These are phyloP conservation scores for Stichodactyla helianthus DNA, from an alignment of 64 coral and sea anemone genomes.

Conservation along the genomic window DNA sequence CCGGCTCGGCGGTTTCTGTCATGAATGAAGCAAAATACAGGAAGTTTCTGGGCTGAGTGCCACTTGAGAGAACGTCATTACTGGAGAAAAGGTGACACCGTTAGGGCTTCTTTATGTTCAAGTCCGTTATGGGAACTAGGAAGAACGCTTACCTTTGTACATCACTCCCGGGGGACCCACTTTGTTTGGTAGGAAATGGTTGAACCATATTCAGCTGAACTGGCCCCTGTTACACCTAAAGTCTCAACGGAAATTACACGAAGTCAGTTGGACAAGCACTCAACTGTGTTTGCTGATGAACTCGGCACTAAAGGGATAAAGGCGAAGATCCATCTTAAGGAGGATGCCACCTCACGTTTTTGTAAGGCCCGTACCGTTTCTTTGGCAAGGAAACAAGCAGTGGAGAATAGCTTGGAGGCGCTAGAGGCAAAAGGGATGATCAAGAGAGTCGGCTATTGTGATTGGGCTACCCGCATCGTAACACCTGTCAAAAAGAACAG, in stretches of 20 bases:
- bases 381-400: slow-evolving; percentile 10
- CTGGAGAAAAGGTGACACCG: slow-evolving; percentile 21
- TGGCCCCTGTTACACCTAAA: slow-evolving; percentile 8
- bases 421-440: slow-evolving; percentile 19
- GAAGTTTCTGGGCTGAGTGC: not conserved
- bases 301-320: slow-evolving; percentile 21
- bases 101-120: not conserved
- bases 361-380: slow-evolving; percentile 23
- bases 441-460: slow-evolving; percentile 9
- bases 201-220: too few relatives aligned
- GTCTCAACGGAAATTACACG: not conserved
- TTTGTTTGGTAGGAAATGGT: slow-evolving; percentile 27
- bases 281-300: slow-evolving; percentile 25
- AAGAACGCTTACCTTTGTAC: slow-evolving; percentile 16
- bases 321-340: slow-evolving; percentile 1
- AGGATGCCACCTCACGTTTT: slow-evolving; percentile 20
- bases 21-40: slow-evolving; percentile 26
- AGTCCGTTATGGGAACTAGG: slow-evolving; percentile 30
- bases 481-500: slow-evolving; percentile 31
- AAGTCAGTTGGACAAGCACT: slow-evolving; percentile 25
- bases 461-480: slow-evolving; percentile 30
- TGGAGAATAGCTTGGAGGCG: not conserved
- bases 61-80: slow-evolving; percentile 9
- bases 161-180: slow-evolving; percentile 20
- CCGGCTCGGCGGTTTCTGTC: slow-evolving; percentile 32